Evolutionary conservation across 64 coral and sea anemone genomes (phyloP).

Genomic region (Catalaphyllia jardinei): DNA sequence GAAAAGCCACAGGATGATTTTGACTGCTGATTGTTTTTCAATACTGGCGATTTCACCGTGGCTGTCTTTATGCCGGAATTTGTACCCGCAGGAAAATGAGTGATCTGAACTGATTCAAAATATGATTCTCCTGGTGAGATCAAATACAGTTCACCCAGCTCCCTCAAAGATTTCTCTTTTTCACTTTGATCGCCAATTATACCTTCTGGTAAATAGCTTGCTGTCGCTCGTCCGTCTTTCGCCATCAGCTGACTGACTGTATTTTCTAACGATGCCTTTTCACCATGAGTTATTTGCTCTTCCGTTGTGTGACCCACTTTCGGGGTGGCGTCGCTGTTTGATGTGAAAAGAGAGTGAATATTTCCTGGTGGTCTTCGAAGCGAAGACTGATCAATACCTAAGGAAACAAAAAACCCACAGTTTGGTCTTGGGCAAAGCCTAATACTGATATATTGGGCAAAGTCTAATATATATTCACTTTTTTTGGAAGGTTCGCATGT

Average conservation of each 20-base stretch:
- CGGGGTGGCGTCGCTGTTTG: not conserved
- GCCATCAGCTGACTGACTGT: not conserved
- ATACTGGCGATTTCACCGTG: not conserved
- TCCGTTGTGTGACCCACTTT: not conserved
- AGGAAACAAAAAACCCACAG: not conserved
- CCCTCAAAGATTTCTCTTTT: not conserved
- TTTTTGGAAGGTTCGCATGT: too few species aligned
- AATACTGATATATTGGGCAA: too few species aligned
- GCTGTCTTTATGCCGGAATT: not conserved
- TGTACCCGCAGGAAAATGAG: constrained; percentile 12
- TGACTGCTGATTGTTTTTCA: not conserved
- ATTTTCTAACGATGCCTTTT: not conserved
- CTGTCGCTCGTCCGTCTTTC: not conserved
- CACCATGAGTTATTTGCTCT: not conserved
- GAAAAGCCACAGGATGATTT: not conserved
- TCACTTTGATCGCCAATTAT: not conserved
- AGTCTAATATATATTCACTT: too few species aligned
- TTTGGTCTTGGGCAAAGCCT: too few species aligned
- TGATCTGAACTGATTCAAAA: not conserved
- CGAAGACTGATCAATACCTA: not conserved
- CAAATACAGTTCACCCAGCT: not conserved
- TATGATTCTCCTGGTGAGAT: not conserved
- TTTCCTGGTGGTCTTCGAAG: not conserved
- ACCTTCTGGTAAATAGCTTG: not conserved
- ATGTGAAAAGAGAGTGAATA: not conserved